Conservation (phyloP, 2,797 vertebrate genomes). For the Phaenicophaeus curvirostris region DNA sequence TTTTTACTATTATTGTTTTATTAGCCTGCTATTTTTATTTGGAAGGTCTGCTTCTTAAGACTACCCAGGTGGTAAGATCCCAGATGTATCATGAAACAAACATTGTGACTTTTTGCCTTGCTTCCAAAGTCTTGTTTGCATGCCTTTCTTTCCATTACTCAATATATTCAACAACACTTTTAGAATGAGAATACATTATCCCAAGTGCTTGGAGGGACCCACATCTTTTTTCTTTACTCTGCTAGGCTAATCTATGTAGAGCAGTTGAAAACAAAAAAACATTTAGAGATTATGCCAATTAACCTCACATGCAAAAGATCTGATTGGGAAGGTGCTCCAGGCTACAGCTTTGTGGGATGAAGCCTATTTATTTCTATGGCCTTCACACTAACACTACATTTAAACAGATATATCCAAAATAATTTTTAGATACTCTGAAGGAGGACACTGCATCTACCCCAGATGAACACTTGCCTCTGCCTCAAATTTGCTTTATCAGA, state of each 20-base stretch:
- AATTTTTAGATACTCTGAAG: background rate
- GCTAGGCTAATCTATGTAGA: constrained; percentile 1
- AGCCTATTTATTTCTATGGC: background rate
- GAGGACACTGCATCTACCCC: background rate
- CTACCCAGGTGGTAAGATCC: constrained; percentile 19
- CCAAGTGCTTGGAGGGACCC: background rate
- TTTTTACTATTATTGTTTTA: constrained; percentile 49
- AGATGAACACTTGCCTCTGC: background rate
- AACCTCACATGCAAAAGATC: background rate
- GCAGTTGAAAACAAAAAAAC: background rate
- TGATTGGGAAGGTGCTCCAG: background rate
- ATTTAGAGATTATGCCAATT: background rate
- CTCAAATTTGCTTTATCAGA: background rate
- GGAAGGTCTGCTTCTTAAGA: constrained; percentile 26
- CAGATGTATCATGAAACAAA: constrained; percentile 22
- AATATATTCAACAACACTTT: background rate
- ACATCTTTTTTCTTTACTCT: background rate
- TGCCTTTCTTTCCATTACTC: background rate
- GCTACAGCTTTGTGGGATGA: background rate
- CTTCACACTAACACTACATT: background rate
- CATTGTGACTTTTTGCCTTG: constrained; percentile 7
- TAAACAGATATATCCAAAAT: background rate
- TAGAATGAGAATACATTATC: constrained; percentile 10
- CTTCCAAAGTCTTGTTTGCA: constrained; percentile 23
- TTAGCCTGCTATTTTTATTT: constrained; percentile 42